Evolutionary conservation across 2,888 invertebrate species (phyloP), one percentile per base, ranked within the genome.

Genomic region (Sialis fuliginosa): DNA sequence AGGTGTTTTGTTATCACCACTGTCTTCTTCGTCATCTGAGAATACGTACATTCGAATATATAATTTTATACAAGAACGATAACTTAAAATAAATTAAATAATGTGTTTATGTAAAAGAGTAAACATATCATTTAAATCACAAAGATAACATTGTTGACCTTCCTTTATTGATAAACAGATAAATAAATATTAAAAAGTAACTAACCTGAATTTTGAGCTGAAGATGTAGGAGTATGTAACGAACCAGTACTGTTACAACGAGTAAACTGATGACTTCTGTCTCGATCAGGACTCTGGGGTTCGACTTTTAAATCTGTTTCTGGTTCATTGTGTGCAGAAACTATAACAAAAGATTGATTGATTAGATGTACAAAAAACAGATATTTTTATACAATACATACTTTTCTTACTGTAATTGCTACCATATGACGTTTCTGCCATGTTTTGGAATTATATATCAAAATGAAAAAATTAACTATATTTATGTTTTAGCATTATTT

Each of bases 231-330:
- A 7, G 84, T 83, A 59, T 82, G 81, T 47, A 82, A 74, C 44
- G 85, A 85, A 45, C 83, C 81, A 52, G 80, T 79, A 60, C 84
- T 84, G 56, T 80, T 83, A 61, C 81, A 81, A 42, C 83, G 70
- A 32, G 83, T 75, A 62, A 80, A 84, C 57, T 77, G 72, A 51
- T 67, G 66, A 12, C 55, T 68, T 45, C 58, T 61, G 33, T 64
- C 64, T 49, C 69, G 65, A 52, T 73, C 71, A 12, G 70, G 70
- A 58, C 74, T 74, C 6, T 42, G 33, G 7, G 47, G 47, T 13
- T 47, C 47, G 12, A 47, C 35, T 42, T 47, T 47, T 35, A 47
- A 47, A 10, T 42, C 42, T 9, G 35, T 30, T 12, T 45, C 45
- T n/a, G 32, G 32, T 32, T 39, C 39, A 6, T 33, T 34, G n/a